phyloP scores from a whole-genome alignment of 1,140 invertebrate genomes.

The Heterodera carotae region DNA sequence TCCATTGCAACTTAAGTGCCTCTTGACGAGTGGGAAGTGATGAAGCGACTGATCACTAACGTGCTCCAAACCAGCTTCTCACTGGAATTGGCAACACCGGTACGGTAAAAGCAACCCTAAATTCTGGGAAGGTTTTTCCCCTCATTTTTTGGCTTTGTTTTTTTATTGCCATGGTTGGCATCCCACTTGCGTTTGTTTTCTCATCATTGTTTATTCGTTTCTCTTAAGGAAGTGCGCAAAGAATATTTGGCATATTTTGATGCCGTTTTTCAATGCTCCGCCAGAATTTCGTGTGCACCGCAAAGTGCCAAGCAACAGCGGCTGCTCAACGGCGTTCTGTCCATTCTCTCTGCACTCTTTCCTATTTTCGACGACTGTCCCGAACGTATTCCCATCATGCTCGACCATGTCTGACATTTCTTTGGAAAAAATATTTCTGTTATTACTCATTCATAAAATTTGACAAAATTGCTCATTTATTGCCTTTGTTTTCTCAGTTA shows the following conservation, averaged over 20 bases:
- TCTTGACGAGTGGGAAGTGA: constrained; percentile 53
- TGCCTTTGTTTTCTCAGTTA: constrained; percentile 34
- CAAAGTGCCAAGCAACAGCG: constrained; percentile 2
- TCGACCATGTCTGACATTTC: constrained; percentile 35
- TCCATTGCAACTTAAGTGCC: constrained; percentile 23
- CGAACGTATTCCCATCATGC: constrained; percentile 44
- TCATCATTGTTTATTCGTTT: constrained; percentile 18
- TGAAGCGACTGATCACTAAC: constrained; percentile 55
- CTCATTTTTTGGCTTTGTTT: too few species aligned
- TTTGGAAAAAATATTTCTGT: neutral
- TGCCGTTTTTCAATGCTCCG: constrained; percentile 31
- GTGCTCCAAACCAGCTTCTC: constrained; percentile 43
- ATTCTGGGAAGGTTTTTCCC: neutral
- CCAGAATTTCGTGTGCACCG: neutral
- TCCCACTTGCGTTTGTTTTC: constrained; percentile 8
- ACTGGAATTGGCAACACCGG: constrained; percentile 41
- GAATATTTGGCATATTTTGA: constrained; percentile 48
- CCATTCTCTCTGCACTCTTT: constrained; percentile 56
- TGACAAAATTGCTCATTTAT: too few species aligned
- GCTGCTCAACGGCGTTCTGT: constrained; percentile 48
- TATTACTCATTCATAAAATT: too few species aligned
- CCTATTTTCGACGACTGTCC: constrained; percentile 39
- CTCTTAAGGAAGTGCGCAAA: constrained; percentile 37
- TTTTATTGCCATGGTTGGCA: too few species aligned
- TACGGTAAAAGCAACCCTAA: constrained; percentile 20